Base-by-base conservation (phyloP, 2,113 vertebrate genomes). In the Tylochromis polylepis region DNA sequence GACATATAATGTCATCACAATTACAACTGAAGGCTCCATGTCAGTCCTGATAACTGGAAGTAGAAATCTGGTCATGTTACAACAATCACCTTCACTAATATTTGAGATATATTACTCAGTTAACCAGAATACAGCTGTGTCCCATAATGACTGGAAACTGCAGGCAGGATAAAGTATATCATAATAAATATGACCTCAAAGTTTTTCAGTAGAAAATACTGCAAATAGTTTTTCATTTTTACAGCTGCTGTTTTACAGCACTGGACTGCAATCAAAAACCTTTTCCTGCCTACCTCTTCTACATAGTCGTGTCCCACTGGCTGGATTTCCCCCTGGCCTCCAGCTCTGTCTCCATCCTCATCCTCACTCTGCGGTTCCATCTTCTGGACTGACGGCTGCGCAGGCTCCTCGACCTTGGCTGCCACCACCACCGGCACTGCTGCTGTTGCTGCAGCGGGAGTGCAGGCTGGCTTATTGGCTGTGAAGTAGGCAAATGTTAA, bases 261-360 rank as follows among this genome's bases (percentile, higher is more conserved):
- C 22, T n/a, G 22, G 9, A 58, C 2, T 5, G 1, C 51, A 10
- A 43, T 11, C 20, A 12, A 56, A 29, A 51, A 46, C 24, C 11
- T 51, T n/a, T 16, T 65, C n/a, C 55, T 18, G 2, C 83, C 79
- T 84, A 97, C 97, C 95, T 97, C 96, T 88, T 97, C 96, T 16
- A 97, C 93, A 0, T 94, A 96, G 90, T 96, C 94, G 0, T 92
- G 95, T 72, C 96, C 97, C 75, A 96, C 96, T 1, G 96, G 95
- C 41, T 96, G 95, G 3, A 94, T 89, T n/a, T 96, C 96, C 9
- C 94, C 94, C 31, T 88, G 93, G 4, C 86, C 82, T 16, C 93
- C 89, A 1, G 92, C 53, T 77, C 79, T 77, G 24, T 96, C 95
- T 1, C 57, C 62, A 12, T 92, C 77, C 60, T 95, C 95, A 2